Evolutionary conservation across 2,888 invertebrate genomes (phyloP).

Genomic region (Cyclophora albipunctata): DNA sequence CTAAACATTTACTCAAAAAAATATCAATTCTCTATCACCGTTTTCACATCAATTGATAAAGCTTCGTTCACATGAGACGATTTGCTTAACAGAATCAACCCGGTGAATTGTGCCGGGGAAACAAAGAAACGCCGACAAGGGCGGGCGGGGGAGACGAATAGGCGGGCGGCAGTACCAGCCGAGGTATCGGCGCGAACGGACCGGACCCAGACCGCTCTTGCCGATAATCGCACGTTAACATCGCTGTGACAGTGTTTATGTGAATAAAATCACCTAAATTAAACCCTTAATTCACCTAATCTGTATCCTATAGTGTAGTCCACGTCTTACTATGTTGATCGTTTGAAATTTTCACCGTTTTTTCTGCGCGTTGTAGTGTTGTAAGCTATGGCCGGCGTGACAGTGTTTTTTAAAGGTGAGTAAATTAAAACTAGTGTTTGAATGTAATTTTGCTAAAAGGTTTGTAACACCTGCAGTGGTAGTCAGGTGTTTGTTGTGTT

Average conservation of each 20-base stretch:
- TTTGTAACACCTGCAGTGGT: background rate
- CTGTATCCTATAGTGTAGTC: constrained; percentile 9
- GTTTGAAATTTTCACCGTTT: constrained; percentile 12
- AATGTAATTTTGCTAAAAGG: constrained; percentile 16
- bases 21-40: no score
- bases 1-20: no score
- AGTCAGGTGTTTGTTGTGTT: no score
- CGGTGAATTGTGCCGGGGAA: constrained; percentile 53
- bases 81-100: constrained; percentile 49
- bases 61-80: constrained; percentile 46
- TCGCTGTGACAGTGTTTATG: constrained; percentile 39
- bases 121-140: constrained; percentile 67
- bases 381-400: constrained; percentile 19
- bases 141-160: constrained; percentile 51
- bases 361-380: constrained; percentile 14
- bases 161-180: constrained; percentile 57
- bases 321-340: constrained; percentile 35
- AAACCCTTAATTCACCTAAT: no score
- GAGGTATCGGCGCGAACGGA: constrained; percentile 42
- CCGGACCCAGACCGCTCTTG: constrained; percentile 21
- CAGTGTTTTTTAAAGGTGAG: constrained; percentile 36
- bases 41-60: constrained; percentile 22
- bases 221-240: constrained; percentile 21
- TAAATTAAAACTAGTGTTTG: constrained; percentile 7
- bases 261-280: constrained; percentile 16